phyloP scores from a whole-genome alignment of 2,888 invertebrate species.

The Teleogryllus oceanicus region DNA sequence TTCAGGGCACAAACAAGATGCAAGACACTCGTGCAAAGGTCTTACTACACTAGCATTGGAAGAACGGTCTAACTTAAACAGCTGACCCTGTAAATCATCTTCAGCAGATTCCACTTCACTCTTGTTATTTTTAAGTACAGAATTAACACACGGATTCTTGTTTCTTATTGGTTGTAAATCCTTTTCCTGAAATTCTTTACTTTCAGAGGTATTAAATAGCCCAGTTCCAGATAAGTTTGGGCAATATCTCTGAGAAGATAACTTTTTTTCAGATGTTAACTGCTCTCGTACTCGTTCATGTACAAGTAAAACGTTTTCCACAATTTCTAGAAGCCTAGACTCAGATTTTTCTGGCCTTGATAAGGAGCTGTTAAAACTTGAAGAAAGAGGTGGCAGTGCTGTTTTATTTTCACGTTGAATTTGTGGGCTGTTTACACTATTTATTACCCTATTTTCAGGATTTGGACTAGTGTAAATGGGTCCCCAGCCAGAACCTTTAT shows the following conservation, averaged over 20 bases:
- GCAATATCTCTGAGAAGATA: not conserved
- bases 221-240: not conserved
- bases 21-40: no score
- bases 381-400: not conserved
- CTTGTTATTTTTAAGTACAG: not conserved
- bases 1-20: not conserved
- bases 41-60: not conserved
- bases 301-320: not conserved
- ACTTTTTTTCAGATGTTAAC: not conserved
- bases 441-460: conserved; percentile 27
- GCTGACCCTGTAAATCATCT: not conserved
- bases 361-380: not conserved
- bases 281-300: not conserved
- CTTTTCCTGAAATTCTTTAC: not conserved
- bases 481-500: conserved; percentile 19
- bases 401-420: not conserved
- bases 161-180: not conserved
- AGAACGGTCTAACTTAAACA: not conserved
- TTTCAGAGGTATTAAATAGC: not conserved
- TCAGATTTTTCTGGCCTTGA: not conserved
- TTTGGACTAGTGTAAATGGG: conserved; percentile 33
- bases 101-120: not conserved
- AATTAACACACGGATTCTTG: not conserved
- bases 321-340: not conserved
- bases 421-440: conserved; percentile 26